phyloP scores from a whole-genome alignment of 2,888 invertebrate species.

The Mayetiola destructor region DNA sequence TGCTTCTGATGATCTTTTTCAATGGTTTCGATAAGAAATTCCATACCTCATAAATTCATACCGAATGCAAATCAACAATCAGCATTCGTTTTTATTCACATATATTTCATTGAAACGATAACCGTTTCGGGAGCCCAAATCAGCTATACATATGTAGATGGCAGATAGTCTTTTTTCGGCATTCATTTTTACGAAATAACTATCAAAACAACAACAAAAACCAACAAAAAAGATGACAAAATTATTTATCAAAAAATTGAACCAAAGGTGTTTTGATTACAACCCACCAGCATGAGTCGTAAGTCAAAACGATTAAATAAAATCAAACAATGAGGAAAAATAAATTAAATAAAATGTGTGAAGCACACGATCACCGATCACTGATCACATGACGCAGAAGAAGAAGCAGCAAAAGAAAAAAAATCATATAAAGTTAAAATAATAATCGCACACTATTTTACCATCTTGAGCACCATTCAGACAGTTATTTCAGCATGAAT shows the following conservation, averaged over 20 bases:
- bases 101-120: not conserved
- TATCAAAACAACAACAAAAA: not conserved
- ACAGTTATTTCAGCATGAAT: not conserved
- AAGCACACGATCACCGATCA: too few relatives aligned
- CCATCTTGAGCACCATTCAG: slow-evolving; percentile 9
- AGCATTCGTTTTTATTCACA: not conserved
- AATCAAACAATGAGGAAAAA: slow-evolving; percentile 6
- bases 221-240: not conserved
- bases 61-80: not conserved
- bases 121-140: not conserved
- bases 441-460: too few relatives aligned
- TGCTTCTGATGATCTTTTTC: too few relatives aligned
- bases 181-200: not conserved
- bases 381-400: not conserved
- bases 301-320: not conserved
- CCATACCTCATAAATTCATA: too few relatives aligned
- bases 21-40: too few relatives aligned
- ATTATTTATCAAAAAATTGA: too few relatives aligned
- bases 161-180: not conserved
- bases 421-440: not conserved
- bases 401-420: not conserved
- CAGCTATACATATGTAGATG: too few relatives aligned
- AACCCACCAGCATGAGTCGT: not conserved
- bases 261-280: not conserved
- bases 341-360: too few relatives aligned